Evolutionary conservation across 2,797 vertebrate genomes (phyloP).

Genomic region (Periparus ater): DNA sequence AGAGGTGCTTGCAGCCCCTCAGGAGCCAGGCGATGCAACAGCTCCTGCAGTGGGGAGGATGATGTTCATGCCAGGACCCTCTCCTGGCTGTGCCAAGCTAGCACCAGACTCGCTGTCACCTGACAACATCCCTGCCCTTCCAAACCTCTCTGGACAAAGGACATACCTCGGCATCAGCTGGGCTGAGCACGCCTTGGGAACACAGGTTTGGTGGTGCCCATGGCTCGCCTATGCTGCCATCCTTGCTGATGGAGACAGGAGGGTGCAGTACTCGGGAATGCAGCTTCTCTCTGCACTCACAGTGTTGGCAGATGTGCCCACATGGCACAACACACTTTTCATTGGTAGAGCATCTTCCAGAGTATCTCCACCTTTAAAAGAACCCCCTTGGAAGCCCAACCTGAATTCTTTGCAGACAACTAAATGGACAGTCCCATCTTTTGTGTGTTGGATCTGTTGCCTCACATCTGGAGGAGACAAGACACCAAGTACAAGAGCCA

Average conservation of each 20-base stretch:
- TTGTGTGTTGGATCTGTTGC: background rate
- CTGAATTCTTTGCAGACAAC: background rate
- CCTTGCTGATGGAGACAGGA: too few relatives aligned
- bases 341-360: background rate
- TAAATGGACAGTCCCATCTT: accelerated
- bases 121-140: background rate
- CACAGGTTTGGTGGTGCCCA: background rate
- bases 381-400: background rate
- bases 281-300: background rate
- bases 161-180: accelerated
- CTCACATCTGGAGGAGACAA: background rate
- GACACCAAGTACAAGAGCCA: background rate
- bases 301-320: background rate
- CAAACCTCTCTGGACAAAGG: background rate
- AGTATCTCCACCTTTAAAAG: background rate
- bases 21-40: accelerated
- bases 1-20: background rate
- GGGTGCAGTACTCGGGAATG: accelerated
- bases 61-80: accelerated
- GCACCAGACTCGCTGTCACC: accelerated
- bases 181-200: background rate
- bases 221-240: accelerated
- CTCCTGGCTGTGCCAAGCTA: background rate
- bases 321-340: accelerated
- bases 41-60: accelerated